phyloP scores from a whole-genome alignment of 2,113 vertebrate species.

The Todiramphus chloris region DNA sequence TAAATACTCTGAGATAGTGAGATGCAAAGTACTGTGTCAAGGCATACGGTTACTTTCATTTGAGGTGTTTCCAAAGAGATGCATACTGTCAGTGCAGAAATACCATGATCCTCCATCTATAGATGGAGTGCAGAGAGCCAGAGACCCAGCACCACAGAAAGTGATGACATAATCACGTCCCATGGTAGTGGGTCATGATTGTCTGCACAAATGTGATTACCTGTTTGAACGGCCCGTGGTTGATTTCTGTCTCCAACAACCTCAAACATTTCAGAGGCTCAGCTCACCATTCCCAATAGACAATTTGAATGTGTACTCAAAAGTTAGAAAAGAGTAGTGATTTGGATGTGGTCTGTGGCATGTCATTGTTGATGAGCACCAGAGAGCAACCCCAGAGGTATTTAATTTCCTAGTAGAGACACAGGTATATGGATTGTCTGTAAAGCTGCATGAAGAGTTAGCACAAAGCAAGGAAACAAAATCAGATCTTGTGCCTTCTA shows the following conservation, averaged over 20 bases:
- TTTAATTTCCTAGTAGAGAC: neutral
- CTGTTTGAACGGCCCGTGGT: neutral
- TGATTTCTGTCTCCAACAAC: neutral
- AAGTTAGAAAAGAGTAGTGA: neutral
- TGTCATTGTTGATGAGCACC: neutral
- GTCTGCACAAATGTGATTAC: neutral
- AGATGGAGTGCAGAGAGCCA: neutral
- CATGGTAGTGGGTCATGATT: neutral
- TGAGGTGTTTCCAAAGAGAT: neutral
- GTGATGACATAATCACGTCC: neutral
- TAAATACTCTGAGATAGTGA: neutral
- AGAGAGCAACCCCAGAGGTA: neutral
- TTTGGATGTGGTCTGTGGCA: neutral
- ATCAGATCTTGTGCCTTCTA: neutral
- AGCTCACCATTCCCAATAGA: neutral
- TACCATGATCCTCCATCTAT: neutral
- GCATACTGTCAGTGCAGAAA: neutral
- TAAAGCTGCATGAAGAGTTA: neutral
- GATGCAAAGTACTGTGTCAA: neutral
- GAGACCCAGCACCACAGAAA: neutral
- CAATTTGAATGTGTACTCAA: neutral
- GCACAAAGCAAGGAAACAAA: neutral
- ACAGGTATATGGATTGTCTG: neutral
- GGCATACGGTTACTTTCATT: neutral
- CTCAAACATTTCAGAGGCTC: neutral